phyloP scores from a whole-genome alignment of 2,113 vertebrate genomes.

The Nothoprocta pentlandii region DNA sequence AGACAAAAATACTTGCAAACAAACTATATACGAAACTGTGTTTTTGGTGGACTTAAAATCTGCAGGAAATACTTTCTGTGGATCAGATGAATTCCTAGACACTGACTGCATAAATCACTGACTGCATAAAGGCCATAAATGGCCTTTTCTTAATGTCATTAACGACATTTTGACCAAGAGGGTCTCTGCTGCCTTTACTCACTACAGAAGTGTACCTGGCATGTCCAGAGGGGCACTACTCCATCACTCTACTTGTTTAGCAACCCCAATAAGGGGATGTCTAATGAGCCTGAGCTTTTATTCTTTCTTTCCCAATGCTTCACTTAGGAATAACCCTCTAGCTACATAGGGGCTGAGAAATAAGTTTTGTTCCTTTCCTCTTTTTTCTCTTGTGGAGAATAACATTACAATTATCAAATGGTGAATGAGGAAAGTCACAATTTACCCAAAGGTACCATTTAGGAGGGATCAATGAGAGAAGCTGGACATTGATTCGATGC shows the following conservation, averaged over 20 bases:
- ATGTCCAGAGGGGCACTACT: not conserved
- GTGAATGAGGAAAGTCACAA: not conserved
- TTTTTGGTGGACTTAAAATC: not conserved
- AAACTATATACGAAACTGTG: not conserved
- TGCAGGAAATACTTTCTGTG: not conserved
- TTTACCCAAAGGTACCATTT: slow-evolving; percentile 14
- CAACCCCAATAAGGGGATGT: not conserved
- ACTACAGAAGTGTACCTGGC: not conserved
- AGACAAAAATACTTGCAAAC: not conserved
- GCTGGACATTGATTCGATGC: not conserved
- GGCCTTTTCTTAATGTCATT: slow-evolving; percentile 59
- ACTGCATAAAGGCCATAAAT: slow-evolving; percentile 27
- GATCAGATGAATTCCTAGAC: not conserved
- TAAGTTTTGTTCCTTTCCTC: not conserved
- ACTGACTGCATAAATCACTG: slow-evolving; percentile 37
- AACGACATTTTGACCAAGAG: slow-evolving; percentile 35
- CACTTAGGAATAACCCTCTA: slow-evolving; percentile 21
- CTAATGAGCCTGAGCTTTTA: slow-evolving; percentile 16
- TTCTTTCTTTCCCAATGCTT: not conserved
- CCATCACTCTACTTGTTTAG: slow-evolving; percentile 1
- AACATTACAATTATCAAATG: not conserved
- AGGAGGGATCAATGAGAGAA: not conserved
- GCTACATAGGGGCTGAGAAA: not conserved
- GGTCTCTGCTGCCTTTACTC: slow-evolving; percentile 6
- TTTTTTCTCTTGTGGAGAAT: not conserved